Evolutionary conservation across 2,113 vertebrate genomes (phyloP).

Genomic region (Tiliqua scincoides): DNA sequence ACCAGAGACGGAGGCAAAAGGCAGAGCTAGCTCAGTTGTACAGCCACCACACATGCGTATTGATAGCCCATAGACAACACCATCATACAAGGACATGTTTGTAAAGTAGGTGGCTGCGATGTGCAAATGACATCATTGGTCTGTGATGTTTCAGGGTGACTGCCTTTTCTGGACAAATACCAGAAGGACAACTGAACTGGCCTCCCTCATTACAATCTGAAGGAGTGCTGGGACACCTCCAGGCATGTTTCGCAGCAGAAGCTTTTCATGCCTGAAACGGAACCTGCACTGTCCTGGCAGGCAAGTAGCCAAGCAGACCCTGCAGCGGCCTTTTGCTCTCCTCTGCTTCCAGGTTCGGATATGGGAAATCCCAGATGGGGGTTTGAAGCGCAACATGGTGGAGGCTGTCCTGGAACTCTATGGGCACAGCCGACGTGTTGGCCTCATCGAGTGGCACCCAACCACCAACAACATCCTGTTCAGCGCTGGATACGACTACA

Average conservation of each 20-base stretch:
- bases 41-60: too few relatives aligned
- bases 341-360: constrained; percentile 83
- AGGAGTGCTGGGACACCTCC: not conserved
- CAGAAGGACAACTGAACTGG: not conserved
- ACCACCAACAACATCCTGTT: constrained; percentile 95
- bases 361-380: constrained; percentile 96
- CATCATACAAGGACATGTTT: too few relatives aligned
- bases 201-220: too few relatives aligned
- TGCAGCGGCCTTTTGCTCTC: not conserved
- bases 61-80: too few relatives aligned
- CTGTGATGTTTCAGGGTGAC: too few relatives aligned
- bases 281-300: not conserved
- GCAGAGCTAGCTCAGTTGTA: too few relatives aligned
- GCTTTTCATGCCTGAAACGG: too few relatives aligned
- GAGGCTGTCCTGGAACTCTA: constrained; percentile 93
- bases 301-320: not conserved
- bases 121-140: too few relatives aligned
- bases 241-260: not conserved
- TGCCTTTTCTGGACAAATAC: too few relatives aligned
- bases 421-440: constrained; percentile 94
- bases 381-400: constrained; percentile 90
- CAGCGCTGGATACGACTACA: constrained; percentile 97
- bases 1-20: too few relatives aligned
- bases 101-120: too few relatives aligned
- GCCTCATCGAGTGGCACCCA: constrained; percentile 96